Evolutionary conservation across 2,888 invertebrate species (phyloP), one percentile per base, ranked within the genome.

Genomic region (Lysandra bellargus): DNA sequence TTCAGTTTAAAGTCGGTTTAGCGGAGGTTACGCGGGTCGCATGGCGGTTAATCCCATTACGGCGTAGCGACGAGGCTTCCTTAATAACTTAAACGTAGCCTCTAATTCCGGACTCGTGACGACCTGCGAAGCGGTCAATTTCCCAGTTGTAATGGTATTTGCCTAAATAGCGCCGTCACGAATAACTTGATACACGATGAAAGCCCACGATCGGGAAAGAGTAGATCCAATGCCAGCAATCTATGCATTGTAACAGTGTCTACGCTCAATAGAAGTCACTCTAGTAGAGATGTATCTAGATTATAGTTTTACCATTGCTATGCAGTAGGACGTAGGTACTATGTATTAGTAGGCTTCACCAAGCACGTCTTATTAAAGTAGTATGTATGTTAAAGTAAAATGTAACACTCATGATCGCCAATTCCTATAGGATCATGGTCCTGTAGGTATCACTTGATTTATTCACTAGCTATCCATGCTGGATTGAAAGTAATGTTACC

Each of bases 1-100:
- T 77, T 80, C 80, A 79, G 82, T 80, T 79, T 79, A 69, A 78
- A 81, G 81, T 81, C 79, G 80, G 81, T 83, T 81, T 81, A 81
- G 80, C 81, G 80, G 80, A 75, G 82, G 83, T 83, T 80, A 82
- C 81, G 82, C 82, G 82, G 82, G 85, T 83, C 84, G 86, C 84
- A 83, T 86, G 84, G 83, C 85, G 85, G 86, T 84, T 92, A 92
- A 93, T 93, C 92, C 90, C 85, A 90, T 93, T 93, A 93, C 83
- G 85, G 83, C 85, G 89, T 86, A 89, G 85, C 88, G 86, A 83
- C 87, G 88, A 88, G 92, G 92, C 91, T 92, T 93, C 92, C 89
- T 87, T 92, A 89, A 91, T 90, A 91, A 90, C 88, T 89, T 89
- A 87, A 90, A 88, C 87, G 88, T 84, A 84, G 85, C 84, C 85